phyloP scores from a whole-genome alignment of 2,888 invertebrate species.

The Drosophila neotestacea region DNA sequence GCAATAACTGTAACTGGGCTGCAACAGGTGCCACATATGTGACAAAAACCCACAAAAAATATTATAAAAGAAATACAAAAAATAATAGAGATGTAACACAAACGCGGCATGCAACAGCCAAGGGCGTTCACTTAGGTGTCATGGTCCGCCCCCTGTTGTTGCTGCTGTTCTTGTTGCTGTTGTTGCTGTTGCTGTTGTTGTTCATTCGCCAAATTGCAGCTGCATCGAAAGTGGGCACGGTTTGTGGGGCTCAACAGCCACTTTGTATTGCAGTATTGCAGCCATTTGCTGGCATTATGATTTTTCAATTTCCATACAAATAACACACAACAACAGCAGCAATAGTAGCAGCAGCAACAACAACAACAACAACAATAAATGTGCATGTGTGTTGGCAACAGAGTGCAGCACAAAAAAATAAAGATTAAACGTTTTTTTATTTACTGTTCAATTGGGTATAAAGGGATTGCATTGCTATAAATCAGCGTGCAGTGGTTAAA shows the following conservation, averaged over 20 bases:
- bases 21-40: slow-evolving; percentile 44
- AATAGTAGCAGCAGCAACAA: background rate
- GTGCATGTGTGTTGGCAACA: slow-evolving; percentile 10
- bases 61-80: slow-evolving; percentile 13
- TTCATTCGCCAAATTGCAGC: slow-evolving; percentile 22
- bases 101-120: slow-evolving; percentile 42
- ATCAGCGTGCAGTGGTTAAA: slow-evolving; percentile 23
- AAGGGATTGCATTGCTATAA: slow-evolving; percentile 33
- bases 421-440: slow-evolving; percentile 54
- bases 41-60: slow-evolving; percentile 1
- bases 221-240: slow-evolving; percentile 21
- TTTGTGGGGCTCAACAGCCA: slow-evolving; percentile 14
- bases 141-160: slow-evolving; percentile 2
- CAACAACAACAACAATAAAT: slow-evolving; percentile 28
- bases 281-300: slow-evolving; percentile 57
- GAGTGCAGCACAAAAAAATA: slow-evolving; percentile 15
- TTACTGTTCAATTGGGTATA: slow-evolving; percentile 47
- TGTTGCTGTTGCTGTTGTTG: slow-evolving; percentile 17
- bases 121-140: slow-evolving; percentile 34
- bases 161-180: background rate
- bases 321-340: slow-evolving; percentile 21
- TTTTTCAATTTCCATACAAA: slow-evolving; percentile 59
- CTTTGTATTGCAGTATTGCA: slow-evolving; percentile 24
- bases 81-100: slow-evolving; percentile 19
- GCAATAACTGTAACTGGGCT: slow-evolving; percentile 15